Percentiles rank a stretch among this genome's conserved stretches.
Conservation (phyloP, 2,797 vertebrate genomes). For the Sandelia bainsii region DNA sequence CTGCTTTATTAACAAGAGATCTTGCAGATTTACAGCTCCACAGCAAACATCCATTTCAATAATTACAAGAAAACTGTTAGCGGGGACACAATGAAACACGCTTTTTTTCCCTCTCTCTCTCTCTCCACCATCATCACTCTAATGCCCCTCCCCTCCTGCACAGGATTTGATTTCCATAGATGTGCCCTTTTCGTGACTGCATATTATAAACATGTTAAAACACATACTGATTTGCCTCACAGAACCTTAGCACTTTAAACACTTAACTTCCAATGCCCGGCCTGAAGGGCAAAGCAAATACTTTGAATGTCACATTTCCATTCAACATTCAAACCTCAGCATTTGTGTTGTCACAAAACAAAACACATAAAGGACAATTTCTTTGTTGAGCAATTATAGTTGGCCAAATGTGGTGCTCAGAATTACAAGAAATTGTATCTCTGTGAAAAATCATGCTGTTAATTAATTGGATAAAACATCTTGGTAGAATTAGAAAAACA, state of each 20-base stretch:
- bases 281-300: constrained; percentile 68
- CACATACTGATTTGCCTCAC: constrained; percentile 69
- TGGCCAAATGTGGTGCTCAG: constrained; percentile 1
- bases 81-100: constrained; percentile 70
- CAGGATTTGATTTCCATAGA: constrained; percentile 70
- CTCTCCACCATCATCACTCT: constrained; percentile 35
- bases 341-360: constrained; percentile 53
- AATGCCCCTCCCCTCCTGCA: constrained; percentile 46
- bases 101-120: background rate
- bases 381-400: constrained; percentile 42
- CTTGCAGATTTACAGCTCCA: constrained; percentile 81
- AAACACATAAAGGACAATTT: constrained; percentile 35
- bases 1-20: constrained; percentile 82
- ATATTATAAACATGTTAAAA: constrained; percentile 79
- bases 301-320: constrained; percentile 74
- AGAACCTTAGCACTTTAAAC: constrained; percentile 71
- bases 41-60: constrained; percentile 85
- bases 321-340: constrained; percentile 53
- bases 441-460: constrained; percentile 22
- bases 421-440: constrained; percentile 10
- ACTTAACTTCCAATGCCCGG: constrained; percentile 51
- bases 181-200: constrained; percentile 78
- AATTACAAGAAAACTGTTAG: constrained; percentile 84
- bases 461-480: constrained; percentile 29
- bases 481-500: constrained; percentile 32